Evolutionary conservation across 2,113 vertebrate genomes (phyloP).

Genomic region (Ascaphus truei): DNA sequence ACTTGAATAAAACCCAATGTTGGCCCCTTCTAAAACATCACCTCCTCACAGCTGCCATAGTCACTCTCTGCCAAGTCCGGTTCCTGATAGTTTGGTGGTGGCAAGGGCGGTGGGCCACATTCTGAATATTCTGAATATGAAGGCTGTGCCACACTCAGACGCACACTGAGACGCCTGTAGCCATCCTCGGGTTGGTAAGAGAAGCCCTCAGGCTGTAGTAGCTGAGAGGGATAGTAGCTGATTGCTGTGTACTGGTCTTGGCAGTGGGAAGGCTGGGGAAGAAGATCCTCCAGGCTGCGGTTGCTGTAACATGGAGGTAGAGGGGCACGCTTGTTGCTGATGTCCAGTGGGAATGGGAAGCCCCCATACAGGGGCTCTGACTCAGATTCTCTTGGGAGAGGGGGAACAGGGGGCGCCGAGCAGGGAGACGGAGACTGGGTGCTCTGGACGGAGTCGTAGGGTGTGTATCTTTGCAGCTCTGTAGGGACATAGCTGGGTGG

Average conservation of each 20-base stretch:
- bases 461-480: conserved; percentile 72
- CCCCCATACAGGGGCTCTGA: conserved; percentile 77
- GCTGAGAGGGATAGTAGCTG: conserved; percentile 86
- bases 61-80: conserved; percentile 90
- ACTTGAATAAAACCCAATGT: background rate
- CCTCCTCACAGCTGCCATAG: conserved; percentile 95
- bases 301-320: conserved; percentile 92
- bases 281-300: conserved; percentile 89
- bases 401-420: conserved; percentile 44
- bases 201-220: conserved; percentile 62
- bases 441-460: conserved; percentile 76
- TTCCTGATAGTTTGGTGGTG: conserved; percentile 66
- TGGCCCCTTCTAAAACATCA: conserved; percentile 80
- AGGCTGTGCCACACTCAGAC: conserved; percentile 85
- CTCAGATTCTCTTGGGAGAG: conserved; percentile 57
- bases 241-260: conserved; percentile 90
- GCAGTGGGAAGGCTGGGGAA: conserved; percentile 74
- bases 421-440: conserved; percentile 52
- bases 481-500: conserved; percentile 67
- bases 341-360: conserved; percentile 89
- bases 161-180: conserved; percentile 84
- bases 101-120: conserved; percentile 44
- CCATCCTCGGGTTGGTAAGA: conserved; percentile 61
- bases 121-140: conserved; percentile 76
- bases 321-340: conserved; percentile 83